Base-by-base conservation (phyloP, 2,113 vertebrate genomes). In the Monopterus albus region DNA sequence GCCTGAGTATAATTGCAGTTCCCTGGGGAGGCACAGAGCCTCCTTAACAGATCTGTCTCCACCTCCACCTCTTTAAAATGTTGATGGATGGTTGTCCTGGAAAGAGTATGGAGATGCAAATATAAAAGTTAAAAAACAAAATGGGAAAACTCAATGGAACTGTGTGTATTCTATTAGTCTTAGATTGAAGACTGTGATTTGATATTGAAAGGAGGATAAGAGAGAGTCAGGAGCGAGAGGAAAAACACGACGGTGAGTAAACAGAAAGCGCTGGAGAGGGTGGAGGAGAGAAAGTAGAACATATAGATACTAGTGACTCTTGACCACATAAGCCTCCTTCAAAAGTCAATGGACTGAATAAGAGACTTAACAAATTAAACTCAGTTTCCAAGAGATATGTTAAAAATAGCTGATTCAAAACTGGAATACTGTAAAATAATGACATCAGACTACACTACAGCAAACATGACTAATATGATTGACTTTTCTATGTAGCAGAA, bases 1-100 rank as follows among this genome's bases (percentile, higher is more conserved):
- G 59, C 42, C 59, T 35, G 67, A 72, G 67, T n/a, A 51, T 64
- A 62, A 75, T 72, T 43, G 46, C 10, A 12, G 33, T 62, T 31
- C 60, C 50, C 15, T 20, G 45, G 26, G 15, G 43, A 76, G 2
- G 60, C 56, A 42, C 56, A 67, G 39, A 59, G 64, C 42, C 28
- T 60, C 40, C 15, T 40, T 40, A 33, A 63, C 57, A 42, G 38
- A 52, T 33, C 52, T 1, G 47, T 59, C 40, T 78, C 23, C 12
- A 18, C 28, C 35, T 29, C 13, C 13, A 6, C 51, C 31, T 33
- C 26, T 46, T 12, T 28, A 29, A 6, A 2, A 3, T 31, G 10
- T 25, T 51, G 58, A 51, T 9, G 28, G 50, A 42, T 21, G 20
- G 55, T 59, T 29, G 28, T 55, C 46, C 46, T 18, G 28, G 40